These are phyloP conservation scores for Pandion haliaetus DNA, from an alignment of 2,113 vertebrate species.

Conservation along the genomic window DNA sequence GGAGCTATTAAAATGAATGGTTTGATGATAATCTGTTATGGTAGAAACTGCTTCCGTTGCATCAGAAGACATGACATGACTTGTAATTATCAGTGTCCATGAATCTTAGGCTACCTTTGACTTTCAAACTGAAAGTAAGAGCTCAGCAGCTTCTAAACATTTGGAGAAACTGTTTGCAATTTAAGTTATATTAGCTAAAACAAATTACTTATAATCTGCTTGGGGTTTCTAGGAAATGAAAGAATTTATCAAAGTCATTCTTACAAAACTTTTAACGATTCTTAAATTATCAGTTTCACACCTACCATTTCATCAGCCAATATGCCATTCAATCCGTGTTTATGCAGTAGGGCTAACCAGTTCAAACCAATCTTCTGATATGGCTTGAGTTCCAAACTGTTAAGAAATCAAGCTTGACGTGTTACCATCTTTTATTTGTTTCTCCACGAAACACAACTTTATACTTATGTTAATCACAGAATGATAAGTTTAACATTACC, in stretches of 20 bases:
- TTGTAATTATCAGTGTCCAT: background rate
- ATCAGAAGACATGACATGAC: background rate
- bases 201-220: background rate
- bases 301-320: constrained; percentile 98
- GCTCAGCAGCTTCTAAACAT: background rate
- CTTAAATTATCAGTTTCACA: background rate
- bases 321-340: constrained; percentile 92
- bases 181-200: background rate
- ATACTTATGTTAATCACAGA: background rate
- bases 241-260: background rate
- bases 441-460: background rate
- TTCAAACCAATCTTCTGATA: constrained; percentile 97
- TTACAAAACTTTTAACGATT: accelerated
- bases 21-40: background rate
- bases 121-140: background rate
- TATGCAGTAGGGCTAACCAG: constrained; percentile 91
- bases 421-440: background rate
- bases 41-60: background rate
- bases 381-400: constrained; percentile 87
- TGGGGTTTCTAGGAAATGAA: background rate
- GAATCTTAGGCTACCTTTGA: background rate
- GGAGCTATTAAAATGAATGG: background rate
- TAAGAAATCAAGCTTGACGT: background rate
- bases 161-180: background rate
- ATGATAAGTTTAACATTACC: background rate